Base-by-base conservation (phyloP, 1,140 invertebrate genomes). In the Leptinotarsa defecta region DNA sequence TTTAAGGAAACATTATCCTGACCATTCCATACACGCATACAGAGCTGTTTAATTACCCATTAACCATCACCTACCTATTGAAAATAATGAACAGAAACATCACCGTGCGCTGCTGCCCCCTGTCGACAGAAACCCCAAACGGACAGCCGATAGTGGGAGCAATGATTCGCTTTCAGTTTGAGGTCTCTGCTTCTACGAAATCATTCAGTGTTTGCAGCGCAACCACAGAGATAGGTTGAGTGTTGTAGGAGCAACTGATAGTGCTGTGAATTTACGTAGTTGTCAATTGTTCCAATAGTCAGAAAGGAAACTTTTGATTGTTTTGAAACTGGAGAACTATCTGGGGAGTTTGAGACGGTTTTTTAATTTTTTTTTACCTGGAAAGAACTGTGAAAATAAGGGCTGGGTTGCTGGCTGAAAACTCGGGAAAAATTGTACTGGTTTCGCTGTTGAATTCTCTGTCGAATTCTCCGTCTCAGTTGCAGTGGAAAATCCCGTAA, bases 21-120 rank as follows among this genome's bases (percentile, higher is more conserved):
- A 43, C 2, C 34, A 11, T 11, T 8, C 34, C 8, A 11, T 11
- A 43, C 34, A 43, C 34, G 34, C 34, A 11, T 43, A 11, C 11
- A 11, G 8, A 43, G 34, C 8, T 11, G 34, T 43, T 43, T 0
- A 43, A 43, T 3, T 43, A 43, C 11, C 8, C 34, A 43, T 43
- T 11, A 43, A 2, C 34, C 34, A 43, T 43, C 34, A 43, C 34
- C 49, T 19, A 68, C 43, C 67, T 68, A 48, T 49, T 19, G 15
- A 43, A 43, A 68, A 68, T 68, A 68, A 68, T 68, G 27, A 68
- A 68, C 43, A 48, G 43, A 68, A 68, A 68, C 67, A 68, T 34
- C 67, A 34, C 67, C 67, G 64, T 24, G 20, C 67, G 34, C 67
- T 68, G 67, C 52, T 57, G 52, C 17, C 52, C 52, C 52, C 52